These are phyloP conservation scores for Smittia sp. DNA, from an alignment of 2,888 invertebrate genomes.

Conservation along the genomic window DNA sequence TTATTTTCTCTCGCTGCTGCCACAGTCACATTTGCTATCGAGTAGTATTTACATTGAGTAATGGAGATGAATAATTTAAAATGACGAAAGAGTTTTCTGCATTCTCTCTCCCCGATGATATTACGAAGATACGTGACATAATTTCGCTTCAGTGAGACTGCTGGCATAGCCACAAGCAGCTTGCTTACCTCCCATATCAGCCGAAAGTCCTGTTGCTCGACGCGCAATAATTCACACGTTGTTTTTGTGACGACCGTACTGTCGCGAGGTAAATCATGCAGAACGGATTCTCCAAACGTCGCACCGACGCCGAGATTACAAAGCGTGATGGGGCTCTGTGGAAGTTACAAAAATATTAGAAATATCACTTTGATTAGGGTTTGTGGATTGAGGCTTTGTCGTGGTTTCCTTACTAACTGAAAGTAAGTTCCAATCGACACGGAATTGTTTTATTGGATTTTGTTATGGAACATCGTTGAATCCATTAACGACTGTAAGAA, in stretches of 20 bases:
- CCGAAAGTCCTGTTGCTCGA: constrained; percentile 73
- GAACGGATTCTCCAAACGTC: constrained; percentile 73
- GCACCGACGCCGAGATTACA: constrained; percentile 70
- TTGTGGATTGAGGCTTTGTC: neutral
- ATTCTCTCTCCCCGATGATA: neutral
- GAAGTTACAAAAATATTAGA: constrained; percentile 43
- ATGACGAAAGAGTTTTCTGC: neutral
- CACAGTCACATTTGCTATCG: neutral
- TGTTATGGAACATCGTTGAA: too few species aligned
- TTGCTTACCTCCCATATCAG: constrained; percentile 71
- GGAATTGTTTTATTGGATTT: neutral
- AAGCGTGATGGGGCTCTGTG: constrained; percentile 64
- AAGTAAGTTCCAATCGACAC: neutral
- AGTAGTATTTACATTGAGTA: too few species aligned
- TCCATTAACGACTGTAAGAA: too few species aligned
- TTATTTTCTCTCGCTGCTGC: neutral
- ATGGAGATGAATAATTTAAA: neutral
- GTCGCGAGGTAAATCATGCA: constrained; percentile 68
- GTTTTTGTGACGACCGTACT: constrained; percentile 71
- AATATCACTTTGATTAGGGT: neutral
- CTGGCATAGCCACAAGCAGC: neutral
- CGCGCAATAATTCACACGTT: constrained; percentile 69
- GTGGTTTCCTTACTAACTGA: neutral
- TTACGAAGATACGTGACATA: constrained; percentile 13
- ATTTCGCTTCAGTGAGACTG: neutral